phyloP scores from a whole-genome alignment of 2,888 invertebrate genomes.

The Dermolepida albohirtum region DNA sequence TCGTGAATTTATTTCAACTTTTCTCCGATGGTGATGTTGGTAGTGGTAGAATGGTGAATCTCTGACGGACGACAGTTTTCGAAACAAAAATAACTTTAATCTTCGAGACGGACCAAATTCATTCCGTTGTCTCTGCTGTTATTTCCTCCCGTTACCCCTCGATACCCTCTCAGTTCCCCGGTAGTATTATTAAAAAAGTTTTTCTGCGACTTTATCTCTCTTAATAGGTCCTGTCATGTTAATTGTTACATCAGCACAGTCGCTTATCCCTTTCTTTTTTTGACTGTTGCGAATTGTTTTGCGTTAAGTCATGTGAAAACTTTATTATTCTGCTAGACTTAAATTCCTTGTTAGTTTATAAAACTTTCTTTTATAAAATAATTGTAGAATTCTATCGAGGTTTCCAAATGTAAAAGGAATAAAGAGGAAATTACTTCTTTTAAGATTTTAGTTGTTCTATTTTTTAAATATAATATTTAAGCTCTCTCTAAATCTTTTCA shows the following conservation, averaged over 20 bases:
- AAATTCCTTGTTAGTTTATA: too few species aligned
- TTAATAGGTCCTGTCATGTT: slow-evolving; percentile 29
- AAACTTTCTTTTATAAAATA: too few species aligned
- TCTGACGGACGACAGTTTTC: slow-evolving; percentile 38
- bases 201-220: slow-evolving; percentile 22
- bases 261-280: too few species aligned
- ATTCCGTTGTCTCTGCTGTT: slow-evolving; percentile 4
- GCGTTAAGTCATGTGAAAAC: too few species aligned
- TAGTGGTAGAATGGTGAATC: slow-evolving; percentile 24
- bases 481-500: too few species aligned
- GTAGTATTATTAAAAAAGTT: slow-evolving; percentile 30
- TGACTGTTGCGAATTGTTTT: too few species aligned
- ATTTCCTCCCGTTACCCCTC: neutral
- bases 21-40: slow-evolving; percentile 4
- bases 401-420: too few species aligned
- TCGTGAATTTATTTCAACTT: slow-evolving; percentile 38
- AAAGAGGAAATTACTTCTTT: too few species aligned
- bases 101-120: slow-evolving; percentile 27
- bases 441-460: too few species aligned
- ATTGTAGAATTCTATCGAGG: too few species aligned
- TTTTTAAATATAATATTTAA: too few species aligned
- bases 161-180: neutral
- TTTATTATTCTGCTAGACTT: too few species aligned
- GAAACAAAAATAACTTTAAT: slow-evolving; percentile 41
- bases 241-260: slow-evolving; percentile 17